Conservation (phyloP, 2,888 invertebrate species). For the Dastarcus helophoroides region DNA sequence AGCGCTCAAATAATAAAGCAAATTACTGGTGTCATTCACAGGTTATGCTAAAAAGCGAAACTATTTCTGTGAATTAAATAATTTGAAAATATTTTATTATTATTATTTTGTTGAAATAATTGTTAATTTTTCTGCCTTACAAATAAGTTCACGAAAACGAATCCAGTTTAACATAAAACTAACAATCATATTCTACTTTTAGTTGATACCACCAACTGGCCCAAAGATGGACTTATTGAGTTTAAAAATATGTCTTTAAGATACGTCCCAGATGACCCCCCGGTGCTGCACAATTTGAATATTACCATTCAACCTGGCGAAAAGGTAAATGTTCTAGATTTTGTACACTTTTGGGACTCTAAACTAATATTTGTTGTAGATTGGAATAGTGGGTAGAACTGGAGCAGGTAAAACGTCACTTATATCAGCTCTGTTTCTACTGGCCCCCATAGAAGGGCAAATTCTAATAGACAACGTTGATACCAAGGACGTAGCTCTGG, state of each 20-base stretch:
- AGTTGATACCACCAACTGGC: too few species aligned
- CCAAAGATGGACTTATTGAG: constrained; percentile 44
- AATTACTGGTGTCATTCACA: too few species aligned
- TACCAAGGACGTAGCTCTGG: constrained; percentile 53
- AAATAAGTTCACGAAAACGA: too few species aligned
- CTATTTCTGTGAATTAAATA: too few species aligned
- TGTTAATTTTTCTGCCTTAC: background rate
- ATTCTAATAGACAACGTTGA: constrained; percentile 66
- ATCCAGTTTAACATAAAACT: too few species aligned
- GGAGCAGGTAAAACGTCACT: constrained; percentile 77
- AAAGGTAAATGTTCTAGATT: constrained; percentile 42
- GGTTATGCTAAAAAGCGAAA: too few species aligned
- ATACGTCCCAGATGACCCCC: constrained; percentile 49
- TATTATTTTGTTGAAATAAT: too few species aligned
- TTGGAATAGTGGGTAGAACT: constrained; percentile 75
- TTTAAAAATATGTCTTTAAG: constrained; percentile 50
- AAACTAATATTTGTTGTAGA: constrained; percentile 33
- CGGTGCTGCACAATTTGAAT: constrained; percentile 57
- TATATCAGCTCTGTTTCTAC: constrained; percentile 67
- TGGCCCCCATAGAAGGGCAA: constrained; percentile 56
- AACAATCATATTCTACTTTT: too few species aligned
- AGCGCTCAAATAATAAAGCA: too few species aligned
- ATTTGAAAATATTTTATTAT: too few species aligned
- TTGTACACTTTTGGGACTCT: too few species aligned
- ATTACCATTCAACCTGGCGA: constrained; percentile 48